Conservation (phyloP, 1,140 invertebrate genomes). For the Papilio glaucus region DNA sequence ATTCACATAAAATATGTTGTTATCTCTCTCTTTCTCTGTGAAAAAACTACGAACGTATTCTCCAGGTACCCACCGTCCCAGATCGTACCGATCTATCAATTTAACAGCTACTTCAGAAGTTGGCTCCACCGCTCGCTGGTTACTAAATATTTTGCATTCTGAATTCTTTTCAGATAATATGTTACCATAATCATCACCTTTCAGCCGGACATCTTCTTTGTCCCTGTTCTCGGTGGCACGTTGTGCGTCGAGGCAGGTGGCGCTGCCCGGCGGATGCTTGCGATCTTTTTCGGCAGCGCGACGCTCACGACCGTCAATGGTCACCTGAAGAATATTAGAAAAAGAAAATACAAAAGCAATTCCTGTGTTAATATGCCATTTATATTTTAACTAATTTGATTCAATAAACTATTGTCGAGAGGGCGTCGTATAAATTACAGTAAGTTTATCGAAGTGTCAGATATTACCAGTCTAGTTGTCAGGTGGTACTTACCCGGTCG, state of each 20-base stretch:
- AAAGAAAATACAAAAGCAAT: not conserved
- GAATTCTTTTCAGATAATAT: not conserved
- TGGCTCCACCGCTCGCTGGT: not conserved
- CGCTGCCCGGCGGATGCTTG: slow-evolving; percentile 68
- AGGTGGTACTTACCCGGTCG: no score
- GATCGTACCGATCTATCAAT: not conserved
- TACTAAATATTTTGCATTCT: not conserved
- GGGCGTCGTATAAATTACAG: no score
- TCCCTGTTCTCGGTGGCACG: slow-evolving; percentile 59
- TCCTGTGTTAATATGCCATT: no score
- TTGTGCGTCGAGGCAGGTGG: slow-evolving; percentile 66
- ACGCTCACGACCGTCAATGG: slow-evolving; percentile 59
- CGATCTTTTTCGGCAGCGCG: slow-evolving; percentile 60
- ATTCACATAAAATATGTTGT: no score
- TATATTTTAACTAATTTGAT: no score
- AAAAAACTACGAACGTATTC: no score
- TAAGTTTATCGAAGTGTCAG: no score
- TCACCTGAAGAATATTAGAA: slow-evolving; percentile 52
- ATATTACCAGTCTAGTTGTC: no score
- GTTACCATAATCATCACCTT: slow-evolving; percentile 49
- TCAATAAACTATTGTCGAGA: no score
- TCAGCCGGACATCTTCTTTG: slow-evolving; percentile 54
- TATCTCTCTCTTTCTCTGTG: no score
- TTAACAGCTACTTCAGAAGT: not conserved
- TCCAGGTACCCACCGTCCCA: no score